Base-by-base conservation (phyloP, 2,888 invertebrate genomes). In the Mimas tiliae region DNA sequence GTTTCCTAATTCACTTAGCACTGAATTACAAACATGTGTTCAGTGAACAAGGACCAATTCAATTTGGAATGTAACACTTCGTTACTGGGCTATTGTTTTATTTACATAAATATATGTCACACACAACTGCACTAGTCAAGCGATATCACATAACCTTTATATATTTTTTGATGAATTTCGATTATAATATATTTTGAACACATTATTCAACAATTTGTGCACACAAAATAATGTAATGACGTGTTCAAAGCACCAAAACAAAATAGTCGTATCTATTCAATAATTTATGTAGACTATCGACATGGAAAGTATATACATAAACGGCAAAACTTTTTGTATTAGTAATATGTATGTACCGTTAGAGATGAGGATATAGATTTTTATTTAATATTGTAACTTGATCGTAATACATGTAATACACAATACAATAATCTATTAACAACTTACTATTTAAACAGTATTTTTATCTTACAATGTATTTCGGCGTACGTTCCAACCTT, bases 361-460 rank as follows among this genome's bases (percentile, higher is more conserved):
- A 70, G 50, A 72, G 63, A 69, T 66, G 70, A 72, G 63, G 70
- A 64, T 70, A 68, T 69, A 70, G 67, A 82, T 79, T 81, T 83
- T 82, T 78, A 83, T 79, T 85, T 86, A 86, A 86, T 88, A 89
- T 88, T 84, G 87, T 84, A 85, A 88, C 83, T 87, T 87, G 84
- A 88, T 90, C 83, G 80, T 83, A 86, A 87, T 88, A 89, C 84
- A 87, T 82, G 83, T 84, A 85, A 84, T 88, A 87, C 84, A 86
- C 85, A 87, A 87, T 88, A 58, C 58, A 58, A 58, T 58, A 88
- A 76, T 72, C 91, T 93, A 93, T 91, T 86, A 93, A 93, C 93
- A 93, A 92, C 93, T 93, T 93, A 93, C 88, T 90, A 74, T 83
- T n/a, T 87, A 90, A 89, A 87, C 82, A 88, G 86, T 87, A 85